Base-by-base conservation (phyloP, 2,888 invertebrate genomes). In the Andrena bucephala region DNA sequence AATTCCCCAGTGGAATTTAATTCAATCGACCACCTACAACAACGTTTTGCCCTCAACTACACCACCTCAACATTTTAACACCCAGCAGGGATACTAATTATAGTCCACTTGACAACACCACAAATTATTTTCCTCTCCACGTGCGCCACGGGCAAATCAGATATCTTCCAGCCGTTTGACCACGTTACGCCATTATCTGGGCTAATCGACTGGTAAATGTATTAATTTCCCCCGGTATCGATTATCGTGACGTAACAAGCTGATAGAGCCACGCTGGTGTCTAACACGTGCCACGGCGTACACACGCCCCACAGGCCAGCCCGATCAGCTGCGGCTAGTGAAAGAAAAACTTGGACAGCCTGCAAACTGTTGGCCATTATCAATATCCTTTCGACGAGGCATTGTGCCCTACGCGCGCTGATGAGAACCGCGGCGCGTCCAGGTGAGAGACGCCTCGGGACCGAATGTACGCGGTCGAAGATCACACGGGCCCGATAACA, bases 401-500 rank as follows among this genome's bases (percentile, higher is more conserved):
- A 85, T 85, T 77, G 74, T 72, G 66, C 68, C 48, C 62, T 62
- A 57, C 63, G 82, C 70, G 66, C 73, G 78, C 66, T 86, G 87
- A 87, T 86, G 86, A 88, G 87, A 85, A 89, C 81, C 74, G 73
- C 75, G 78, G 78, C 73, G 80, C 79, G 77, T 86, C 82, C 79
- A 85, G 87, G 88, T 89, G 92, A 91, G 90, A 89, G 89, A 90
- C 82, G 81, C 81, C 82, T 77, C 73, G 74, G 79, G 85, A 72
- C 72, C 79, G 73, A 76, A 83, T 72, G 60, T 63, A 80, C 83
- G 72, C 85, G 84, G 77, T 54, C 72, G 74, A 84, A 89, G 91
- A 91, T 92, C 85, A 86, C 85, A 77, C 81, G 79, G 77, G 70
- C 16, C 71, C 83, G 92, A 92, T 92, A 92, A 89, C 91, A 92